These are phyloP conservation scores for Magallana angulata DNA, from an alignment of 1,140 invertebrate genomes.

Conservation along the genomic window DNA sequence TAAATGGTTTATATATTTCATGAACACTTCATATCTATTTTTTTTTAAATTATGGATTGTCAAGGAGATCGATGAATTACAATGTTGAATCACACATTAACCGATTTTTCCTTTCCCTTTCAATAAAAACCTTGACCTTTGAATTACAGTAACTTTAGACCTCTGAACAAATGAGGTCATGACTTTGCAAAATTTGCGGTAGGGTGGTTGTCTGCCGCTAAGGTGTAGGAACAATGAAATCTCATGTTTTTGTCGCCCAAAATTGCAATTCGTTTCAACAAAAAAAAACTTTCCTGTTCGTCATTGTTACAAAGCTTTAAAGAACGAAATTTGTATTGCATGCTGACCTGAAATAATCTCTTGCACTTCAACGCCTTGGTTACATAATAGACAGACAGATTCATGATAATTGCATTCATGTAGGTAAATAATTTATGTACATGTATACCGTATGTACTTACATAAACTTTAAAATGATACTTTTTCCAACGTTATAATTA, in stretches of 20 bases:
- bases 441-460: too few species aligned
- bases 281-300: not conserved
- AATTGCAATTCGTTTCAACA: not conserved
- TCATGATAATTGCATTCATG: too few species aligned
- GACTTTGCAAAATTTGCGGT: not conserved
- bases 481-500: too few species aligned
- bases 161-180: not conserved
- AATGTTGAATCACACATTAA: too few species aligned
- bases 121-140: not conserved
- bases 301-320: constrained; percentile 2
- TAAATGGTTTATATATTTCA: too few species aligned
- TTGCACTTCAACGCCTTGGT: not conserved
- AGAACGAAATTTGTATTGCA: not conserved
- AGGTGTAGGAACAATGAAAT: not conserved
- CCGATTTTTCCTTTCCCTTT: too few species aligned
- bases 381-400: too few species aligned
- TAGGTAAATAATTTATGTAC: too few species aligned
- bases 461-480: too few species aligned
- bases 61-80: too few species aligned
- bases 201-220: not conserved
- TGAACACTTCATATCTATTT: too few species aligned
- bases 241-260: not conserved
- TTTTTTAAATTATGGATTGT: too few species aligned
- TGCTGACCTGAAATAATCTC: not conserved
- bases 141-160: not conserved